Base-by-base conservation (phyloP, 2,113 vertebrate genomes). In the Pachycephala philippinensis region DNA sequence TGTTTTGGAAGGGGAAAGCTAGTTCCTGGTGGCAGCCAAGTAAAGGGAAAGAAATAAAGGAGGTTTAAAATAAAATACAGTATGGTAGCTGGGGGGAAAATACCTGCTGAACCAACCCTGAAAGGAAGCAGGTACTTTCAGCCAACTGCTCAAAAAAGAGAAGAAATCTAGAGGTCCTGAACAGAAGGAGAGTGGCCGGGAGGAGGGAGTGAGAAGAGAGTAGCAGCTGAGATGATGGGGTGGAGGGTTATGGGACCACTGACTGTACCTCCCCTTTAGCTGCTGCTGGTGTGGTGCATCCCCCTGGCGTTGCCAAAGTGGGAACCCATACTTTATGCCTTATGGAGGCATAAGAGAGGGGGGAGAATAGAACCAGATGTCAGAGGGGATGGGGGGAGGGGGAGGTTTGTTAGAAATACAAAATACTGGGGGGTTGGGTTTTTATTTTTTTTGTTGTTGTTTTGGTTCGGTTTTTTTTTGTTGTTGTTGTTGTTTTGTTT, bases 41-140 rank as follows among this genome's bases (percentile, higher is more conserved):
- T 57, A 65, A 70, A 81, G 21, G 61, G 13, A 70, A 90, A 84
- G 15, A 72, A 69, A 64, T 39, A 68, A 71, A 79, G 13, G n/a
- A 61, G 9, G 4, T n/a, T 75, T 75, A 75, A 90, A 87, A 33
- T 28, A 30, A 64, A 93, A 54, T 47, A 69, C 23, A 61, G 15
- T 60, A 18, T 4, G 7, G 28, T 59, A n/a, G 9, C 50, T 10
- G 31, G 23, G 61, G 85, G 33, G 37, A 84, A 96, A 89, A 84
- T 78, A 50, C 87, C 64, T 74, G 68, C 59, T 90, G 92, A 86
- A 50, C 50, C 28, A 65, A 30, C n/a, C 44, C 47, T 87, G 86
- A 81, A 53, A 91, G 74, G 90, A 96, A 96, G 68, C 82, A 96
- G 87, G 82, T 95, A 72, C 60, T 93, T 78, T 82, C 39, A 81